Conservation (phyloP, 2,888 invertebrate species). For the Nezara viridula region DNA sequence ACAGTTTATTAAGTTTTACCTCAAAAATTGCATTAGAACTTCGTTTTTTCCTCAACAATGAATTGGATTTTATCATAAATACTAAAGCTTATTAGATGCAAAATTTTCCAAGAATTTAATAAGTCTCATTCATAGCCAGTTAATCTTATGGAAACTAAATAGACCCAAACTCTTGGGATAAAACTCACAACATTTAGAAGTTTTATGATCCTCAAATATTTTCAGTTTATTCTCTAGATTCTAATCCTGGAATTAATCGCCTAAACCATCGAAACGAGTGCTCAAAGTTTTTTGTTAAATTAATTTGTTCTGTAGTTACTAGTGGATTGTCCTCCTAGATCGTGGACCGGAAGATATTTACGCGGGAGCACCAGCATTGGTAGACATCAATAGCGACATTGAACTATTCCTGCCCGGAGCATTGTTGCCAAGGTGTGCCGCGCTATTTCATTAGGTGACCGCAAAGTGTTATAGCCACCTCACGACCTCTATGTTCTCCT, state of each 20-base stretch:
- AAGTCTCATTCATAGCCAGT: no score
- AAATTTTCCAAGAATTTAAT: no score
- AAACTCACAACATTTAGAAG: no score
- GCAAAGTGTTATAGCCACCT: conserved; percentile 41
- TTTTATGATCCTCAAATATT: neutral
- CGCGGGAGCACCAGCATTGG: neutral
- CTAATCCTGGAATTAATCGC: neutral
- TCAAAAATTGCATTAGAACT: no score
- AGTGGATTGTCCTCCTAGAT: neutral
- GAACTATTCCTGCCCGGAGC: conserved; percentile 13
- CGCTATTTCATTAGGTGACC: conserved; percentile 42
- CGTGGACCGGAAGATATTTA: neutral
- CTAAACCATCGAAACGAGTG: neutral
- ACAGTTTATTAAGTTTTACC: no score
- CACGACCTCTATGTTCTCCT: neutral
- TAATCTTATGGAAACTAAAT: no score
- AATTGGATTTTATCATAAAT: no score
- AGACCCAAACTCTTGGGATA: no score
- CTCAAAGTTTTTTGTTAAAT: neutral
- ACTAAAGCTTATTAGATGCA: no score
- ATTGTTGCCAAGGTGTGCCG: neutral
- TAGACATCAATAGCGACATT: conserved; percentile 32
- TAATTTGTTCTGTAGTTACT: neutral
- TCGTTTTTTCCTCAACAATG: no score
- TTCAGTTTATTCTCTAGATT: no score